These are phyloP conservation scores for Takifugu rubripes DNA, from an alignment of 2,797 vertebrate species.

Conservation along the genomic window DNA sequence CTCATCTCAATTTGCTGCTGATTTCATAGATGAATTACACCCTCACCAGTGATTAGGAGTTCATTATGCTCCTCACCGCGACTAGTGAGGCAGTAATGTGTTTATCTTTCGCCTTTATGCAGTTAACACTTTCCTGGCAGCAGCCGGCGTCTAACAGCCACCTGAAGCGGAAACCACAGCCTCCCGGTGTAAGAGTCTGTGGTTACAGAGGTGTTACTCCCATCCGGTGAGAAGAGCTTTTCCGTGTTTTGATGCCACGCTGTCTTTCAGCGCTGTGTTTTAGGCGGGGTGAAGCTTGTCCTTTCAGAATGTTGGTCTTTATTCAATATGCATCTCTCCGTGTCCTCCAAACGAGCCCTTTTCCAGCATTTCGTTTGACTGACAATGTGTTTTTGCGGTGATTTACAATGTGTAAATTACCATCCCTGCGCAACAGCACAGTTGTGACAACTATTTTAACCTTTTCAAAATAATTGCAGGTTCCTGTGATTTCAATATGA, in stretches of 20 bases:
- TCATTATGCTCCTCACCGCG: conserved; percentile 72
- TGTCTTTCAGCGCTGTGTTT: conserved; percentile 16
- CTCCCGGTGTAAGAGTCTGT: conserved; percentile 17
- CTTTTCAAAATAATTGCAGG: neutral
- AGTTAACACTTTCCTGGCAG: conserved; percentile 64
- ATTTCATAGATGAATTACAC: conserved; percentile 78
- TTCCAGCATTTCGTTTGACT: too few species aligned
- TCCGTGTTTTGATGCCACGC: conserved; percentile 37
- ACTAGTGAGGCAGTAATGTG: conserved; percentile 71
- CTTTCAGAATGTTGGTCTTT: conserved; percentile 1
- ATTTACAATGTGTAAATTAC: too few species aligned
- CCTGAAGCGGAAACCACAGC: conserved; percentile 31
- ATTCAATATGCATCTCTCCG: too few species aligned
- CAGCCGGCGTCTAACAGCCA: conserved; percentile 26
- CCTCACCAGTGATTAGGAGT: conserved; percentile 75
- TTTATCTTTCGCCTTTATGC: conserved; percentile 72
- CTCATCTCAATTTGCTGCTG: conserved; percentile 75
- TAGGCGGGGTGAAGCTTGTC: conserved; percentile 17
- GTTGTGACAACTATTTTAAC: neutral
- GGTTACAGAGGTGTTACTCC: conserved; percentile 19
- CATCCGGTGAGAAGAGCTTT: conserved; percentile 44
- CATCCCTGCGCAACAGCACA: too few species aligned
- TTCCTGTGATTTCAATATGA: neutral
- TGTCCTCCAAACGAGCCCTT: too few species aligned
- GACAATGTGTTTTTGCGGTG: too few species aligned